Evolutionary conservation across 1,140 invertebrate genomes (phyloP).

Genomic region (Neoseiulus cucumeris): DNA sequence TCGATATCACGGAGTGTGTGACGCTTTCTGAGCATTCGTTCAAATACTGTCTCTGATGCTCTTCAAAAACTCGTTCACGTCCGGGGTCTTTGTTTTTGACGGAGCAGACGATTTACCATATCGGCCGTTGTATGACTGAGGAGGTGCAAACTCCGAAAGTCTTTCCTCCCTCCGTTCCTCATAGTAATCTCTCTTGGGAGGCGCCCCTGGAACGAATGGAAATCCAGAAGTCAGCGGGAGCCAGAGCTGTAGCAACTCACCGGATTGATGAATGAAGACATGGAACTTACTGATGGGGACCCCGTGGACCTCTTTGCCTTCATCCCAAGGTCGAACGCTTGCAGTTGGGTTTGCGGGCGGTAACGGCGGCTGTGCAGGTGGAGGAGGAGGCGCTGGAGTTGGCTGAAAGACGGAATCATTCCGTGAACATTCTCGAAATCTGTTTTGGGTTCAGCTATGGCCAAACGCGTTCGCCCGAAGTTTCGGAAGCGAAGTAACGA

Average conservation of each 20-base stretch:
- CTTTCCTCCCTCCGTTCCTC: not conserved
- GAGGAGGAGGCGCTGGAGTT: not conserved
- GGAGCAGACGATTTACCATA: not conserved
- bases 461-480: too few relatives aligned
- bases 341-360: not conserved
- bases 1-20: too few relatives aligned
- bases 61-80: not conserved
- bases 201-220: not conserved
- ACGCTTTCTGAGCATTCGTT: too few relatives aligned
- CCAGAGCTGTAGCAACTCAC: not conserved
- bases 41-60: not conserved
- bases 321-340: not conserved
- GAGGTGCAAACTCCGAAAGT: not conserved
- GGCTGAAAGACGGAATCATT: too few relatives aligned
- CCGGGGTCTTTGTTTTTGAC: not conserved
- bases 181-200: not conserved
- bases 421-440: too few relatives aligned
- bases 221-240: not conserved
- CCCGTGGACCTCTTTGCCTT: not conserved
- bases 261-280: not conserved
- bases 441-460: too few relatives aligned
- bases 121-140: not conserved
- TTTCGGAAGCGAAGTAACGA: too few relatives aligned
- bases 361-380: not conserved
- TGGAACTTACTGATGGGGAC: not conserved